A percentile compares a stretch with the other conserved stretches of the same genome.
Conservation (phyloP, 2,113 vertebrate species). For the Cyphotilapia sp. region DNA sequence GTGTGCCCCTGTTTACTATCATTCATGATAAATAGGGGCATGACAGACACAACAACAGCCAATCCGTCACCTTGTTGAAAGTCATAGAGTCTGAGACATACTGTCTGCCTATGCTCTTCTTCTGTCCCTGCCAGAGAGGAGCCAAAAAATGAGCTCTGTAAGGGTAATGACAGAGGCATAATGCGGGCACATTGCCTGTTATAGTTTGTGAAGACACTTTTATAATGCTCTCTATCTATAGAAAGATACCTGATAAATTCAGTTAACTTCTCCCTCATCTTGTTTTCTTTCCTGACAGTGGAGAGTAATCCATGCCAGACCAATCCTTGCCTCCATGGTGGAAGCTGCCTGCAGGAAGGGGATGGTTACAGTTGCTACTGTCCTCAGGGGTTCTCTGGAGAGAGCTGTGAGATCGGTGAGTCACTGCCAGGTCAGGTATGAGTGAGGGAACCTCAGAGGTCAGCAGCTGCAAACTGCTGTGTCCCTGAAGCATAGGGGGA, state of each 20-base stretch:
- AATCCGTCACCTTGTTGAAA: conserved; percentile 54
- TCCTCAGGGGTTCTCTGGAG: conserved; percentile 83
- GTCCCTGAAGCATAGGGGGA: not conserved
- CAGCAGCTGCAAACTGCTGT: not conserved
- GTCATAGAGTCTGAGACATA: not conserved
- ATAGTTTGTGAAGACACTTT: not conserved
- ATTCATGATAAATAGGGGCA: conserved; percentile 45
- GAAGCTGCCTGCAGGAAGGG: conserved; percentile 80
- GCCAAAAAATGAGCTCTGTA: not conserved
- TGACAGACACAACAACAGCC: conserved; percentile 29
- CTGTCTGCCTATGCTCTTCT: not conserved
- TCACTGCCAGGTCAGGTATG: conserved; percentile 11
- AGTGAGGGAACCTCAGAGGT: not conserved
- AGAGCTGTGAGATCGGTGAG: conserved; percentile 97
- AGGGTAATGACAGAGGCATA: not conserved
- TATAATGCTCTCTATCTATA: not conserved
- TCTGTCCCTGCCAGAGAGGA: not conserved
- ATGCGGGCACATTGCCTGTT: not conserved
- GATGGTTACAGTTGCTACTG: conserved; percentile 87
- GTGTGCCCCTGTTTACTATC: conserved; percentile 7
- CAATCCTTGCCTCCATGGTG: conserved; percentile 91
- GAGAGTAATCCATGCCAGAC: conserved; percentile 80
- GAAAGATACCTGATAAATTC: not conserved
- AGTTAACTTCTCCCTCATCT: not conserved
- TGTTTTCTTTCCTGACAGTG: conserved; percentile 50